A percentile compares a stretch with the other conserved stretches of the same genome.
Conservation (phyloP, 2,888 invertebrate species). For the Dioctria linearis region DNA sequence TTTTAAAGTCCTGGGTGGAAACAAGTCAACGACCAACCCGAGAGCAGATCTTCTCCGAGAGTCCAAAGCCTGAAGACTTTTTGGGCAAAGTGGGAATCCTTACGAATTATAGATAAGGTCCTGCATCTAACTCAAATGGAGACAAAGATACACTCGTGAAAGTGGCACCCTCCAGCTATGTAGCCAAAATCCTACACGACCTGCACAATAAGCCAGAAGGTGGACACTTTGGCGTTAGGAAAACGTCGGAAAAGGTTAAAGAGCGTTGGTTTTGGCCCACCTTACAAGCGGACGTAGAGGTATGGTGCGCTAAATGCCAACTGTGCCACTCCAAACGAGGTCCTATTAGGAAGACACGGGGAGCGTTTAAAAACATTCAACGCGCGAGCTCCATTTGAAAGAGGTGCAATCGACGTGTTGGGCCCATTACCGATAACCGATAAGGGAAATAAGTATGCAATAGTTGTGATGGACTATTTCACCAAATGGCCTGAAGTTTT, state of each 20-base stretch:
- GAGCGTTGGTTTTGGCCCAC: neutral
- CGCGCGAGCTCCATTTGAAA: constrained; percentile 3
- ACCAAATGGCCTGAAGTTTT: constrained; percentile 55
- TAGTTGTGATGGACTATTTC: constrained; percentile 57
- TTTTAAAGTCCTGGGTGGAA: no score
- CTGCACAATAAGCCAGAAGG: neutral
- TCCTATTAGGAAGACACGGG: neutral
- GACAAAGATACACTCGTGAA: no score
- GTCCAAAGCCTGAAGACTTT: no score
- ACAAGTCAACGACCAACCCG: no score
- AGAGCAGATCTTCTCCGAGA: no score
- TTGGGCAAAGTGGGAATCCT: no score
- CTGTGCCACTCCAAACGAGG: constrained; percentile 7
- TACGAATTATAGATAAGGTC: no score
- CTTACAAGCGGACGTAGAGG: constrained; percentile 1
- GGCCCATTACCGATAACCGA: constrained; percentile 36
- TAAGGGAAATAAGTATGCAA: constrained; percentile 41
- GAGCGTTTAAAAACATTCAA: neutral
- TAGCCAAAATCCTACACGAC: no score
- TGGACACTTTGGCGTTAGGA: constrained; percentile 29
- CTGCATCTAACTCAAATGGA: no score
- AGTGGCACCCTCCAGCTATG: no score
- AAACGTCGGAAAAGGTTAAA: constrained; percentile 32
- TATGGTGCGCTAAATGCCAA: neutral
- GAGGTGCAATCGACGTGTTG: neutral